Evolutionary conservation across 2,113 vertebrate species (phyloP), one percentile per base, ranked within the genome.

Genomic region (Esox niger): DNA sequence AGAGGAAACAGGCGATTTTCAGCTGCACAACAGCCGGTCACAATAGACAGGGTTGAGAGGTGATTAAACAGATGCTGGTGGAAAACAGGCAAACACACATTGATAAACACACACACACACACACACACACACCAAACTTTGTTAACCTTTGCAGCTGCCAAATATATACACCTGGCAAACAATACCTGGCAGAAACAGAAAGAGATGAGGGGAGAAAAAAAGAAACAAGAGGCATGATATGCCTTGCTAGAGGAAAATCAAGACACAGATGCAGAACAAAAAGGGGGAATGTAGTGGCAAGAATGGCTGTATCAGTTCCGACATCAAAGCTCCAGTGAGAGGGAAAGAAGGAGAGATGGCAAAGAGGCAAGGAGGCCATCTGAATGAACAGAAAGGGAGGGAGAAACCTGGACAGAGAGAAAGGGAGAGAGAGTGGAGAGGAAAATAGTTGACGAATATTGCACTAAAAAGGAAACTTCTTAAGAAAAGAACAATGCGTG

Each of bases 291-390:
- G 78, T 80, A 78, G 80, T 72, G 67, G 76, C 70, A 68, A 74
- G 66, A 11, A 5, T 23, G 49, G 66, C 59, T 62, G 64, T 23
- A 64, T 31, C 62, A 66, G 72, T 55, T 21, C 2, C 54, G 69
- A 82, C 77, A 86, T 85, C 81, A 86, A 85, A 84, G 82, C 15
- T 70, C 10, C 55, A 64, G 69, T 43, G 64, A 79, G 82, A 15
- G 72, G n/a, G 49, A 66, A 64, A 38, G 68, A 80, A 65, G 74
- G 72, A 74, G 63, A 67, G 81, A 84, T 61, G 66, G 81, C 82
- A 73, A 70, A 82, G 81, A 72, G 76, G 79, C 74, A 78, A 84
- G 85, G 65, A 65, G 70, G 75, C 71, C 82, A 82, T 77, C 71
- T 84, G 81, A 82, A 85, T 83, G 62, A 82, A 78, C 81, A 81